Percentiles rank a stretch among this genome's conserved stretches.
These are phyloP conservation scores for Tinea pellionella DNA, from an alignment of 2,888 invertebrate genomes.

Conservation along the genomic window DNA sequence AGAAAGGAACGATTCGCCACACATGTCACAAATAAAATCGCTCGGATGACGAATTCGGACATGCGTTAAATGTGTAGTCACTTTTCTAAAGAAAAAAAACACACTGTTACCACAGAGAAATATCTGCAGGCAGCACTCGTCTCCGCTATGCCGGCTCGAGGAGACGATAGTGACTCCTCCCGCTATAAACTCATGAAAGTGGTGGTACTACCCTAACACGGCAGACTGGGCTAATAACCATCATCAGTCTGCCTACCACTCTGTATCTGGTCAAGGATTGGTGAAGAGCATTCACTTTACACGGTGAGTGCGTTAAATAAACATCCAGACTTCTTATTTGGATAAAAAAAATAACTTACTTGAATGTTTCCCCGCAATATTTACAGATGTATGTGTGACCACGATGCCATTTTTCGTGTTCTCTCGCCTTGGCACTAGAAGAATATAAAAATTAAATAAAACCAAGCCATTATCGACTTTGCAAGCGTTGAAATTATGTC, in stretches of 20 bases:
- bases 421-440: slow-evolving; percentile 35
- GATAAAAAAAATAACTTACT: slow-evolving; percentile 19
- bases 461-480: too few relatives aligned
- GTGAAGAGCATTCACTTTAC: too few relatives aligned
- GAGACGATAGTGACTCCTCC: too few relatives aligned
- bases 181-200: not conserved
- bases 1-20: slow-evolving; percentile 43
- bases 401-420: slow-evolving; percentile 45
- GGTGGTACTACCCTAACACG: not conserved
- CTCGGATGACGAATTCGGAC: slow-evolving; percentile 41
- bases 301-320: not conserved
- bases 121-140: too few relatives aligned
- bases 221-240: not conserved
- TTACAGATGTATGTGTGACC: slow-evolving; percentile 38
- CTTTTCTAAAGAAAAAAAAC: slow-evolving; percentile 34
- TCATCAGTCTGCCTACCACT: too few relatives aligned
- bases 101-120: too few relatives aligned
- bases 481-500: too few relatives aligned
- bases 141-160: too few relatives aligned
- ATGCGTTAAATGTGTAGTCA: slow-evolving; percentile 45
- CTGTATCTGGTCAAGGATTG: too few relatives aligned
- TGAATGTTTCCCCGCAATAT: slow-evolving; percentile 35
- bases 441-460: too few relatives aligned
- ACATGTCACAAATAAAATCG: slow-evolving; percentile 32
- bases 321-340: not conserved